Base-by-base conservation (phyloP, 2,888 invertebrate species). In the Synanthedon myopaeformis region DNA sequence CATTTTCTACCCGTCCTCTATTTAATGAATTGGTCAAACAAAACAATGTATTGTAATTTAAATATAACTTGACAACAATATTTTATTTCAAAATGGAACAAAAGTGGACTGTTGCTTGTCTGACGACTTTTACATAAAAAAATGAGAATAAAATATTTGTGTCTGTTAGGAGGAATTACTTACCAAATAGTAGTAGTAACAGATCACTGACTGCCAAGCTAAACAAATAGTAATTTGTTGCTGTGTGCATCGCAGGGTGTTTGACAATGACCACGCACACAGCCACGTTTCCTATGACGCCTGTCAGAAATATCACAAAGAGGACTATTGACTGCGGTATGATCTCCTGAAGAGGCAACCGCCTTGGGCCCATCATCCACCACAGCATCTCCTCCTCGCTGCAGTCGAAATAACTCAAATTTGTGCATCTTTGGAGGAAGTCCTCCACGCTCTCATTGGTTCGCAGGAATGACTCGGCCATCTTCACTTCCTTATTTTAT, bases 171-270 rank as follows among this genome's bases (percentile, higher is more conserved):
- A 35, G 35, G 12, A n/a, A 45, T 13, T 35, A 90, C 93, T 91
- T 77, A 94, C 96, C 97, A 64, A 96, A 91, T 4, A 95, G 72
- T 12, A 97, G 85, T 58, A 96, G 89, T 52, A 93, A 90, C 14
- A 97, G 83, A 76, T 97, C 97, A 17, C 96, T 96, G 13, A 96
- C 84, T 14, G 97, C 95, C 79, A 96, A 82, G 71, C 94, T 96
- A 85, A 96, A 95, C 51, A 97, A 88, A 72, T 97, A 97, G 73
- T 95, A 97, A 73, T 97, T 97, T 0, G 97, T 97, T 0, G 96
- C 94, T 0, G 96, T 95, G 66, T 95, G 96, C 92, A 97, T 93
- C 6, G 92, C 90, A 0, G 91, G 89, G 69, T 96, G 95, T 41
- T 90, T 90, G 8, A 93, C 90, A 53, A 97, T 96, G 12, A 97